Base-by-base conservation (phyloP, 2,888 invertebrate genomes). In the Catocala fraxini region DNA sequence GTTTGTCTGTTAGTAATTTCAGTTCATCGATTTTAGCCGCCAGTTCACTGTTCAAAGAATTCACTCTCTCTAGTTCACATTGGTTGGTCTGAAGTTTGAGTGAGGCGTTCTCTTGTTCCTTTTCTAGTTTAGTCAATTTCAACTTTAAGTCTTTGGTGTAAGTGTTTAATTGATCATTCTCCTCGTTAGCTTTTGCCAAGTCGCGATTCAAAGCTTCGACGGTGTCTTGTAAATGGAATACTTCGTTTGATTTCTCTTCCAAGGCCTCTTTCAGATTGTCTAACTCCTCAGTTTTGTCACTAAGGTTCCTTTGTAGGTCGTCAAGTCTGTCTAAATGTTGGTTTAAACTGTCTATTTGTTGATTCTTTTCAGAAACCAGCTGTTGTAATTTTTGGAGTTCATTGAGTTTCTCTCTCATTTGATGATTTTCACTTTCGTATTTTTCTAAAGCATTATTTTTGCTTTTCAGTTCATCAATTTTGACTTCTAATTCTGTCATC, bases 291-390 rank as follows among this genome's bases (percentile, higher is more conserved):
- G 93, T 90, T 88, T 94, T 90, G 82, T 95, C 95, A 46, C 89
- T 87, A 0, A 94, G 83, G 67, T 94, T 88, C 68, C 95, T 91
- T 62, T 95, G 94, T 48, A 95, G 63, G 66, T 93, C 91, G 43
- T 94, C 93, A 0, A 95, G 80, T 73, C 93, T 88, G 54, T 94
- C 93, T 55, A 95, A 80, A 73, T 94, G 94, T 73, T 91, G 91
- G 65, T 94, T 95, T 49, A 95, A 77, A 61, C 90, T 94, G 55
- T 92, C 93, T 39, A 95, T 95, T 66, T 95, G 95, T 49, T 90
- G 90, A 66, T 95, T 95, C 73, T 96, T 94, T 63, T 95, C 95
- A 0, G 93, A 91, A 0, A 96, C 89, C 9, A 95, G 85, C 62
- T 91, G 95, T 75, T 96, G 95, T 56, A 95, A 83, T 57, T 90